Percentiles rank a stretch among this genome's conserved stretches.
Conservation (phyloP, 2,888 invertebrate genomes). For the Miltochrista miniata region DNA sequence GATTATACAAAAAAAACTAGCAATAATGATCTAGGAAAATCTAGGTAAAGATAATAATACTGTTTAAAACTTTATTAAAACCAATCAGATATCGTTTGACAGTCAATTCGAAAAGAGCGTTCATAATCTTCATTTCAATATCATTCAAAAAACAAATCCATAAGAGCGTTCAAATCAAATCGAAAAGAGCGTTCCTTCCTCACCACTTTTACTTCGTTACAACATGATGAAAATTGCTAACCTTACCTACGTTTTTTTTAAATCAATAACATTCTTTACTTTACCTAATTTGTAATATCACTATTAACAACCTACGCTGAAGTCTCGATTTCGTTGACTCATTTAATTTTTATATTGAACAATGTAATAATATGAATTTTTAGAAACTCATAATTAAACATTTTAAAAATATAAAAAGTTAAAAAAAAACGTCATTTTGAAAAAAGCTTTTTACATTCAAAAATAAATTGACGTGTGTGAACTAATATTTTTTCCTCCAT, state of each 20-base stretch:
- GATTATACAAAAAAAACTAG: too few relatives aligned
- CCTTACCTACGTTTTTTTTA: conserved; percentile 71
- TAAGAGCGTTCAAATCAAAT: conserved; percentile 12
- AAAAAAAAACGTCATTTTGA: too few relatives aligned
- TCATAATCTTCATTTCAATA: too few relatives aligned
- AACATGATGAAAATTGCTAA: conserved; percentile 77
- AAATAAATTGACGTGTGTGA: conserved; percentile 37
- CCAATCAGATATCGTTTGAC: conserved; percentile 30
- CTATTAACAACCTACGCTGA: conserved; percentile 81
- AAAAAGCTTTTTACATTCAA: too few relatives aligned
- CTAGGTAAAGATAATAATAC: conserved; percentile 49
- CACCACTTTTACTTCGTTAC: conserved; percentile 50
- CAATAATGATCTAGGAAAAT: too few relatives aligned
- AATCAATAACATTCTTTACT: conserved; percentile 76
- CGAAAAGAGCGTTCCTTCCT: conserved; percentile 41
- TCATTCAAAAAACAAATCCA: too few relatives aligned
- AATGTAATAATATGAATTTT: too few relatives aligned
- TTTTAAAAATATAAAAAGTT: too few relatives aligned
- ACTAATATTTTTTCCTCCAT: conserved; percentile 13
- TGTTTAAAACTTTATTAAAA: conserved; percentile 56
- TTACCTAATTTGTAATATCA: conserved; percentile 80
- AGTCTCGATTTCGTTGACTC: conserved; percentile 64
- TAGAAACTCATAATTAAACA: background rate
- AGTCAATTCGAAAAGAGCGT: conserved; percentile 4
- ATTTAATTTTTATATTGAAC: background rate